Evolutionary conservation across 2,888 invertebrate genomes (phyloP), one percentile per base, ranked within the genome.

Genomic region (Thyatira batis): DNA sequence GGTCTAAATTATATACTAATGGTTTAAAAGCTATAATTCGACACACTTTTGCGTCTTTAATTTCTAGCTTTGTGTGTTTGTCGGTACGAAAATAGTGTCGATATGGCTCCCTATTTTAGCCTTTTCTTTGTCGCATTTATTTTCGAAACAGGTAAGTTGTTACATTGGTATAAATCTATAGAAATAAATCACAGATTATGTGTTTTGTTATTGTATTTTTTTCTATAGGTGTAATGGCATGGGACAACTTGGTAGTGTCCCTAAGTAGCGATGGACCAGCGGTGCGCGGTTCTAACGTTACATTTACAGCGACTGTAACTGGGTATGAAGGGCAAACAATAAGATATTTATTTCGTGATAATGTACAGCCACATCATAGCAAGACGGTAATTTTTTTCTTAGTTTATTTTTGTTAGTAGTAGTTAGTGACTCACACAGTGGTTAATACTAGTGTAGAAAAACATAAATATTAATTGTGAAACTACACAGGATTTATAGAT

Each of bases 261-360:
- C 78, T 96, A 60, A 85, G 87, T 10, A 93, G 93, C 60, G 93
- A 95, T 82, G 94, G 95, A 8, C 95, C 95, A 48, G 93, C 94
- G n/a, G 94, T 96, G 13, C 85, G 94, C 52, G 97, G 96, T 20
- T 95, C 95, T 3, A 94, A 93, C 51, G 92, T 96, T 44, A 94
- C 94, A 60, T 95, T 97, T 74, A 93, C 84, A 62, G 95, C 95
- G 17, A 91, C 92, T 59, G 83, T 96, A 21, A 85, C 81, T 30
- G 84, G 89, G 50, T 88, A 87, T 49, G 73, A 69, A 3, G 93
- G 89, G 50, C 76, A 82, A 64, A 69, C 68, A 23, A 67, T 86
- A 1, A 78, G 81, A 63, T 96, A 93, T 85, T 82, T 73, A 28
- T 96, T 95, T 93, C 76, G 69, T 55, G 96, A 96, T 80, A 91